These are phyloP conservation scores for Corythoichthys haematopterus DNA, from an alignment of 2,113 vertebrate species.

Conservation along the genomic window DNA sequence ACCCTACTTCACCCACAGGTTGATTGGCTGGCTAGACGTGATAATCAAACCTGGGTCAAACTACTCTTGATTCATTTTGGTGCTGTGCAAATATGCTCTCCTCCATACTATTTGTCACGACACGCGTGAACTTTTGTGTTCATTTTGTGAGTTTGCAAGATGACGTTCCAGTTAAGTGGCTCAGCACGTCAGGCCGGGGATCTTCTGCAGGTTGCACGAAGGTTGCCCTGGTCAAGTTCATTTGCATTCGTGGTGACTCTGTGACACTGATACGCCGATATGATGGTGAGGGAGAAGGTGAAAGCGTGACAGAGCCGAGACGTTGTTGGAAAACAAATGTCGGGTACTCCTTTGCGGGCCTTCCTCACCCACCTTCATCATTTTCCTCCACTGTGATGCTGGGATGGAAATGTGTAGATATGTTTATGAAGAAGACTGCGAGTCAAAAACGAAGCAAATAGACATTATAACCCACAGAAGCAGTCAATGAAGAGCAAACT, in stretches of 20 bases:
- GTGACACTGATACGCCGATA: constrained; percentile 13
- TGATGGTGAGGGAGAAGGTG: neutral
- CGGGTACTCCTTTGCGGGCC: neutral
- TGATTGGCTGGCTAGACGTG: constrained; percentile 44
- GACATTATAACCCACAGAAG: neutral
- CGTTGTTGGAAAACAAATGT: constrained; percentile 5
- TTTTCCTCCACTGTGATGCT: constrained; percentile 25
- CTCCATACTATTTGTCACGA: constrained; percentile 52
- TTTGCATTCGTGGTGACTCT: constrained; percentile 10
- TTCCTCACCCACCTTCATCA: constrained; percentile 4
- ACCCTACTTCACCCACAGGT: constrained; percentile 34
- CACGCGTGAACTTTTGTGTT: constrained; percentile 32
- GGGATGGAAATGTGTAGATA: constrained; percentile 25
- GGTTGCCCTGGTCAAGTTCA: constrained; percentile 29
- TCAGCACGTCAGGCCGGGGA: constrained; percentile 30
- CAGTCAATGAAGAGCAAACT: constrained; percentile 26
- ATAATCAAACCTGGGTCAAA: constrained; percentile 44
- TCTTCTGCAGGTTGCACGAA: constrained; percentile 31
- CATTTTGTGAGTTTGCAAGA: constrained; percentile 45
- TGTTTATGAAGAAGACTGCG: constrained; percentile 22
- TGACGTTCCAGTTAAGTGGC: constrained; percentile 38
- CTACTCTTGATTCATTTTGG: constrained; percentile 38
- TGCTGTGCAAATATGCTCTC: constrained; percentile 68
- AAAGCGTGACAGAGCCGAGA: neutral
- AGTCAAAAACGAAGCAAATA: constrained; percentile 14